Evolutionary conservation across 2,797 vertebrate genomes (phyloP).

Genomic region (Sorex maritimensis): DNA sequence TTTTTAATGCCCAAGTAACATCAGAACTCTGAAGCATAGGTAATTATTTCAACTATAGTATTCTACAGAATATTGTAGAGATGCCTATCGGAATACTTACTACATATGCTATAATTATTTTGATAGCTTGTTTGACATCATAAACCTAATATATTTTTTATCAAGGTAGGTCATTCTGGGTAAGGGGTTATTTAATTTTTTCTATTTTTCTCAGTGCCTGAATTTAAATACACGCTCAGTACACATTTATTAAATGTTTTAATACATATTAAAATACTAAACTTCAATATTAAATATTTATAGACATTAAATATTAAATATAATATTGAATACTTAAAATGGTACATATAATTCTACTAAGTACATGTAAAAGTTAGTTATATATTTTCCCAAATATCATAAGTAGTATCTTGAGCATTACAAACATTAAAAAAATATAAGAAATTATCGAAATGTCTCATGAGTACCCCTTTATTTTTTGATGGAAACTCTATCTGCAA

Average conservation of each 20-base stretch:
- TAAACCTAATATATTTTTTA: not conserved
- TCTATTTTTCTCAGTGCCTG: constrained; percentile 47
- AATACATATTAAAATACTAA: too few species aligned
- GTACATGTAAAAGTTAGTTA: constrained; percentile 26
- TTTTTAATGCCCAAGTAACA: too few species aligned
- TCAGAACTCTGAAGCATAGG: too few species aligned
- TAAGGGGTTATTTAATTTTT: constrained; percentile 52
- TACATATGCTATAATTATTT: too few species aligned
- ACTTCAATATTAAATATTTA: too few species aligned
- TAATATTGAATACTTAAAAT: not conserved
- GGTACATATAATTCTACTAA: not conserved
- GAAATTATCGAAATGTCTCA: constrained; percentile 46
- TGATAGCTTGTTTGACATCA: not conserved
- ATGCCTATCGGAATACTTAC: too few species aligned
- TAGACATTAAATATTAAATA: too few species aligned
- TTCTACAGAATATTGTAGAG: too few species aligned
- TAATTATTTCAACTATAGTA: too few species aligned
- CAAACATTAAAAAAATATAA: constrained; percentile 7
- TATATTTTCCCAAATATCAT: constrained; percentile 10
- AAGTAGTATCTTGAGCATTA: not conserved
- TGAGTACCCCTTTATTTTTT: constrained; percentile 5
- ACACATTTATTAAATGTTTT: not conserved
- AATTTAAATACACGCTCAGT: not conserved
- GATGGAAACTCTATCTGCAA: not conserved
- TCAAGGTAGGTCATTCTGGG: not conserved